These are phyloP conservation scores for Gryon sp. DNA, from an alignment of 1,140 invertebrate species.

Conservation along the genomic window DNA sequence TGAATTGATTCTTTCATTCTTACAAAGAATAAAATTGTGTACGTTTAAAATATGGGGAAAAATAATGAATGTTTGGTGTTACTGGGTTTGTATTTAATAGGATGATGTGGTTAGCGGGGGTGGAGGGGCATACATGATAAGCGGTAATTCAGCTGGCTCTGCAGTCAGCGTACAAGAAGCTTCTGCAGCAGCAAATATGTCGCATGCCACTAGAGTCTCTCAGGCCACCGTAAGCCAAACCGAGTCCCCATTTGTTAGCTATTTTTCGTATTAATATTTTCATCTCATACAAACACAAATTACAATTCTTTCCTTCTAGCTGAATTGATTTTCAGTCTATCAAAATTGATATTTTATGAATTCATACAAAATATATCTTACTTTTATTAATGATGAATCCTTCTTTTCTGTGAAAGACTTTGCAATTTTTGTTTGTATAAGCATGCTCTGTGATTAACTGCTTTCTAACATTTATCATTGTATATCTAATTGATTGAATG, in stretches of 20 bases:
- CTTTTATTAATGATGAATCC: too few relatives aligned
- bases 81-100: conserved; percentile 77
- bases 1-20: conserved; percentile 6
- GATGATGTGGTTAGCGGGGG: conserved; percentile 80
- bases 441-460: conserved; percentile 32
- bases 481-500: conserved; percentile 7
- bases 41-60: conserved; percentile 56
- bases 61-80: conserved; percentile 78
- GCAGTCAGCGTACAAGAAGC: conserved; percentile 81
- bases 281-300: conserved; percentile 43
- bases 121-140: conserved; percentile 84
- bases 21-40: conserved; percentile 35
- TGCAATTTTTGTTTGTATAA: conserved; percentile 30
- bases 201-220: conserved; percentile 91
- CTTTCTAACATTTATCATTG: conserved; percentile 25
- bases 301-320: not conserved
- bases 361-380: too few relatives aligned
- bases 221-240: conserved; percentile 90
- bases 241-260: conserved; percentile 73
- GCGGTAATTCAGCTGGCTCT: conserved; percentile 81
- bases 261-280: conserved; percentile 70
- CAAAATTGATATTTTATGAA: too few relatives aligned
- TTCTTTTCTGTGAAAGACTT: not conserved
- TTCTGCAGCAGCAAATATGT: conserved; percentile 83
- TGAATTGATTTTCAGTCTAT: not conserved